Percentiles rank a stretch among this genome's conserved stretches.
phyloP scores from a whole-genome alignment of 30 jellyfish, hydroid and myxozoan genomes.

The Chrysaora quinquecirrha region DNA sequence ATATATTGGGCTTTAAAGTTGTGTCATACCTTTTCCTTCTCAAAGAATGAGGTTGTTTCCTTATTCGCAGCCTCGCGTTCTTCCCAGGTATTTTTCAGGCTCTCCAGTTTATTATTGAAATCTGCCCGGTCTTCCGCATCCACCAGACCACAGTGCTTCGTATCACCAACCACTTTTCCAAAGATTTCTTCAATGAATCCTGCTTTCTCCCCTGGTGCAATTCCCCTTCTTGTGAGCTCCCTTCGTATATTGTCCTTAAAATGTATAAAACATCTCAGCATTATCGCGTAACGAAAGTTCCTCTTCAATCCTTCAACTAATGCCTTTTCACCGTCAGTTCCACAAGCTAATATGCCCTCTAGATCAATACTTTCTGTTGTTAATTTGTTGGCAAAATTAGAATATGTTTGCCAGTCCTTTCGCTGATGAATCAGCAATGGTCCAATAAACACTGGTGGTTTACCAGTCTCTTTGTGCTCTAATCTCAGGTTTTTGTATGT shows the following conservation, averaged over 20 bases:
- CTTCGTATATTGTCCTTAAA: conserved; percentile 3
- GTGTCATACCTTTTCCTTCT: conserved; percentile 2
- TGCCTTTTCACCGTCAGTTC: conserved; percentile 20
- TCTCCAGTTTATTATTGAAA: neutral
- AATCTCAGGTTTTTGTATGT: conserved; percentile 9
- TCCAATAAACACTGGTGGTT: conserved; percentile 16
- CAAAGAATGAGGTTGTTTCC: neutral
- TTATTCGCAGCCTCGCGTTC: neutral
- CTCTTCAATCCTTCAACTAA: conserved; percentile 4
- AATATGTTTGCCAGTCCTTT: conserved; percentile 8
- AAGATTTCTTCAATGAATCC: conserved; percentile 1
- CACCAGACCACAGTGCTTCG: conserved; percentile 5
- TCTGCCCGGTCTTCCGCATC: conserved; percentile 1
- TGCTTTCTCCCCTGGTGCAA: neutral
- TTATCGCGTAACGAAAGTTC: conserved; percentile 4
- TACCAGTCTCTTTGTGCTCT: conserved; percentile 14
- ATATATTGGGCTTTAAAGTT: too few relatives aligned
- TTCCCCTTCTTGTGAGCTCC: conserved; percentile 13
- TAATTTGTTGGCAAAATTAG: neutral
- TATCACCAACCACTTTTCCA: conserved; percentile 3
- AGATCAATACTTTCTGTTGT: neutral
- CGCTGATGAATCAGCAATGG: conserved; percentile 12
- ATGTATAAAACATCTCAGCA: conserved; percentile 15
- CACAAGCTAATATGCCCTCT: conserved; percentile 6
- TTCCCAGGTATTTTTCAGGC: conserved; percentile 1